Conservation (phyloP, 2,113 vertebrate genomes). For the Progne subis region DNA sequence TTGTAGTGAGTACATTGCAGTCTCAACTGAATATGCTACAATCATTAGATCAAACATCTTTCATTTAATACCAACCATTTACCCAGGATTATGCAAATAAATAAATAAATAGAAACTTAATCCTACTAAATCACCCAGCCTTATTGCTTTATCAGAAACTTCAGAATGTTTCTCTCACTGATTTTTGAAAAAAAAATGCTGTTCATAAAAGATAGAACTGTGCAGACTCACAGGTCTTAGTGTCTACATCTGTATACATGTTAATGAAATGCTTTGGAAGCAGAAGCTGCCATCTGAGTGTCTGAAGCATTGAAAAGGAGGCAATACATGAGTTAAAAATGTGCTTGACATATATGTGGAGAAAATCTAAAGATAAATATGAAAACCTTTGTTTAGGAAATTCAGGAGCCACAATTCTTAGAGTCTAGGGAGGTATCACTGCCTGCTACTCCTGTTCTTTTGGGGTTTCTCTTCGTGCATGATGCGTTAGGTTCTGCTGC, state of each 20-base stretch:
- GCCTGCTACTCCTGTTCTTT: not conserved
- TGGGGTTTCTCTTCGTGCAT: not conserved
- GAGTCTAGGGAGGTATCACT: not conserved
- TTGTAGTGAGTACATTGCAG: not conserved
- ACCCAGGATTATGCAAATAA: not conserved
- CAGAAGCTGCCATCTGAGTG: not conserved
- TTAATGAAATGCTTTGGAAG: not conserved
- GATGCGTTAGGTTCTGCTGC: accelerated
- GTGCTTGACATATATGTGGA: not conserved
- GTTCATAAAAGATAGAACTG: not conserved
- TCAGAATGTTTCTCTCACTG: not conserved
- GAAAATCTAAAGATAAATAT: not conserved
- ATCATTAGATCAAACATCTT: not conserved
- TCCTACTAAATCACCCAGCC: not conserved
- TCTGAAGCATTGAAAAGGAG: not conserved
- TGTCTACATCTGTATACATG: not conserved
- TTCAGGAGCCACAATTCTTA: not conserved
- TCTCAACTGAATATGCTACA: not conserved
- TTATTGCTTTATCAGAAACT: not conserved
- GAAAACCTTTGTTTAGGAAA: not conserved
- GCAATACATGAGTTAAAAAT: not conserved
- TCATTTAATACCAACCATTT: not conserved
- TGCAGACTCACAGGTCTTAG: not conserved
- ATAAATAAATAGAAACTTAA: conserved; percentile 11
- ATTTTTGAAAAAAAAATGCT: not conserved